A percentile compares a stretch with the other conserved stretches of the same genome.
phyloP scores from a whole-genome alignment of 64 coral and sea anemone genomes.

The Porites lutea region DNA sequence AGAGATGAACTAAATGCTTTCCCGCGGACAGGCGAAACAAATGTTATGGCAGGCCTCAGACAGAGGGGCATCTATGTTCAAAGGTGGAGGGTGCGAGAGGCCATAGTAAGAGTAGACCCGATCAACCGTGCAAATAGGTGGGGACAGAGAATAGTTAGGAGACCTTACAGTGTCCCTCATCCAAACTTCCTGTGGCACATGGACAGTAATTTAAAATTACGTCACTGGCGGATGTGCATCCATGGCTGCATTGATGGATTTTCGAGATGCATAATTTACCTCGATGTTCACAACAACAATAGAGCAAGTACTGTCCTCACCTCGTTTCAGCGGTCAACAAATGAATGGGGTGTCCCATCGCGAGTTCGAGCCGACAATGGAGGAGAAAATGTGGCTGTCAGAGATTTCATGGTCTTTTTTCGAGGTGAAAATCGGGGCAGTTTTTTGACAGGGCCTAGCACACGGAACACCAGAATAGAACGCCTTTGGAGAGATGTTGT shows the following conservation, averaged over 20 bases:
- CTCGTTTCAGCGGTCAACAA: neutral
- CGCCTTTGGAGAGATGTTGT: conserved; percentile 59
- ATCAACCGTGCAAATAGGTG: neutral
- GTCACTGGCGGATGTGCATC: neutral
- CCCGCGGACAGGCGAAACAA: conserved; percentile 43
- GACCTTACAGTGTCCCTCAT: neutral
- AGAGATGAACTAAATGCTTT: conserved; percentile 23
- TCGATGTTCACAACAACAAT: conserved; percentile 5
- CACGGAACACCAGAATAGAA: conserved; percentile 51
- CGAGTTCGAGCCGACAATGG: conserved; percentile 18
- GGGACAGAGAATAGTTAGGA: neutral
- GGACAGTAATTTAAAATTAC: neutral
- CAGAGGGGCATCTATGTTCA: neutral
- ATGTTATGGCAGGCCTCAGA: conserved; percentile 30
- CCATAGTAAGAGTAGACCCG: neutral
- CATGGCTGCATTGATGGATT: conserved; percentile 38
- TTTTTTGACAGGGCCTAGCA: conserved; percentile 14
- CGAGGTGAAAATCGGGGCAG: conserved; percentile 48
- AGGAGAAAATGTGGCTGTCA: conserved; percentile 49
- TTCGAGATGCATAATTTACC: conserved; percentile 29
- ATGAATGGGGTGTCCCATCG: conserved; percentile 33
- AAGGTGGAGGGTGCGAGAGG: neutral
- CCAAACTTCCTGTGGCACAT: conserved; percentile 54
- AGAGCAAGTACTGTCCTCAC: neutral
- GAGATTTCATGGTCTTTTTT: conserved; percentile 18